phyloP scores from a whole-genome alignment of 92 coral and sea anemone genomes.

The Porites rus region DNA sequence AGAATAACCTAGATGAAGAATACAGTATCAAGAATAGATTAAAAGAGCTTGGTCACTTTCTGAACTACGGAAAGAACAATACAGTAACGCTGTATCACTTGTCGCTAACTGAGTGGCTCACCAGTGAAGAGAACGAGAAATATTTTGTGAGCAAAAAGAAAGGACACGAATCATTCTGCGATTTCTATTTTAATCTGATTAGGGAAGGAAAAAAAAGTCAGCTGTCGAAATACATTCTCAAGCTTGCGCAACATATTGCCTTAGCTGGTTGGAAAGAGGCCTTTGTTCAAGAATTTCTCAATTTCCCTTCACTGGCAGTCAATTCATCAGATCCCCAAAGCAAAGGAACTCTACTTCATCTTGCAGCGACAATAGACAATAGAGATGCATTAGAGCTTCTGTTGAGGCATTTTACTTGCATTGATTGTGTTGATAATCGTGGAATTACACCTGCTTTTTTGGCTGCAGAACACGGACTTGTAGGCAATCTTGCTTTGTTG shows the following conservation, averaged over 20 bases:
- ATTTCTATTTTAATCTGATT: conserved; percentile 25
- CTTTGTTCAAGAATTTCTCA: conserved; percentile 19
- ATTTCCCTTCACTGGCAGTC: conserved; percentile 24
- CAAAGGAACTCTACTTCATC: conserved; percentile 54
- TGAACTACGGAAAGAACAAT: conserved; percentile 44
- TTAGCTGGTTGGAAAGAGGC: conserved; percentile 17
- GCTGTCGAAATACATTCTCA: not conserved
- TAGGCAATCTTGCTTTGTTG: conserved; percentile 54
- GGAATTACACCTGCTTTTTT: too few species aligned
- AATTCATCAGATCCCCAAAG: conserved; percentile 34
- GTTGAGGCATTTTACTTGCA: conserved; percentile 12
- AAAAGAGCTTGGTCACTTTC: conserved; percentile 21
- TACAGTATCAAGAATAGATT: conserved; percentile 25
- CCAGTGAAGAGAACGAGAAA: conserved; percentile 30
- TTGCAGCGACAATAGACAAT: conserved; percentile 48
- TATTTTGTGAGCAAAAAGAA: conserved; percentile 24
- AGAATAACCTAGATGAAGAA: conserved; percentile 27
- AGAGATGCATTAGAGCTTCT: conserved; percentile 38
- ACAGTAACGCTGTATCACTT: conserved; percentile 55
- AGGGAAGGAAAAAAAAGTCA: not conserved
- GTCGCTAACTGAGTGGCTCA: conserved; percentile 69
- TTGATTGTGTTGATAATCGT: too few species aligned
- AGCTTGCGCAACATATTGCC: conserved; percentile 34
- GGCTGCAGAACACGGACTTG: not conserved
- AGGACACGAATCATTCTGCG: conserved; percentile 41